A percentile compares a stretch with the other conserved stretches of the same genome.
These are phyloP conservation scores for Cheilosia scutellata DNA, from an alignment of 2,888 invertebrate species.

Conservation along the genomic window DNA sequence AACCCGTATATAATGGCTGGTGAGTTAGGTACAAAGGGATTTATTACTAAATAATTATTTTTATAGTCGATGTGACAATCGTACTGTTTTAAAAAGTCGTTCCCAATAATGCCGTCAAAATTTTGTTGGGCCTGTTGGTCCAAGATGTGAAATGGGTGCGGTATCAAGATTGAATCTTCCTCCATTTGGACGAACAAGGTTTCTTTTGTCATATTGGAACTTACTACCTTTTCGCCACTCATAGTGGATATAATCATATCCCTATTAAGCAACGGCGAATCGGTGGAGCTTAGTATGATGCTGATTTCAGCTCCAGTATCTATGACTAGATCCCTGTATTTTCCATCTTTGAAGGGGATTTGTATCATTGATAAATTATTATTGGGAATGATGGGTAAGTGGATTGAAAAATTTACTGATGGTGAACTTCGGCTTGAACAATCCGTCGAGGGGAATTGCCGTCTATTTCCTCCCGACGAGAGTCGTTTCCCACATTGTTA, in stretches of 20 bases:
- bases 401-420: not conserved
- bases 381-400: not conserved
- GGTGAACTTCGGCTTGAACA: not conserved
- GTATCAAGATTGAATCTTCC: not conserved
- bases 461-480: not conserved
- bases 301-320: slow-evolving; percentile 2
- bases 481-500: not conserved
- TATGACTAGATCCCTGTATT: not conserved
- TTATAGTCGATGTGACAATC: not conserved
- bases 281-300: not conserved
- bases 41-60: not conserved
- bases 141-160: not conserved
- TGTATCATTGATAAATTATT: not conserved
- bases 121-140: not conserved
- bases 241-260: not conserved
- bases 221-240: slow-evolving; percentile 1
- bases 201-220: slow-evolving; percentile 1
- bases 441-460: not conserved
- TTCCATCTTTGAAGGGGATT: not conserved
- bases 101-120: not conserved
- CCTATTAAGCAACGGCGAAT: not conserved
- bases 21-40: not conserved
- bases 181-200: not conserved
- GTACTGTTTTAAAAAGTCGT: not conserved
- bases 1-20: not conserved